phyloP scores from a whole-genome alignment of 2,797 vertebrate genomes.

The Anisognathus igniventris region DNA sequence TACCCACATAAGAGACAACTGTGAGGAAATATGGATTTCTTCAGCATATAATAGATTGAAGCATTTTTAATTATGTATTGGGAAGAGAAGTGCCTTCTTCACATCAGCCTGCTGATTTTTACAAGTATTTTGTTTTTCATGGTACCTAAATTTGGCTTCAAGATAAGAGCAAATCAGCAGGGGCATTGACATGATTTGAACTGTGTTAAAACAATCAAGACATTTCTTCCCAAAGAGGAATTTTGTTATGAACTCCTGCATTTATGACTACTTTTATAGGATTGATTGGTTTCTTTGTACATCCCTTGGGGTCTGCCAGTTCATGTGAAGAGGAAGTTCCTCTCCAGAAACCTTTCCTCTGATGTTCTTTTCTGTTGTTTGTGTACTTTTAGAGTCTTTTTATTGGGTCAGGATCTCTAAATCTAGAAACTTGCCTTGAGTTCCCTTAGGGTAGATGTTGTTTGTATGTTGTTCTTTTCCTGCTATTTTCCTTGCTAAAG shows the following conservation, averaged over 20 bases:
- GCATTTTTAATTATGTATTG: background rate
- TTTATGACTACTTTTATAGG: background rate
- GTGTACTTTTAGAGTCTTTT: background rate
- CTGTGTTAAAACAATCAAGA: background rate
- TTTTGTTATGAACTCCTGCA: background rate
- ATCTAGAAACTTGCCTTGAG: background rate
- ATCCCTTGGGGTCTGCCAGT: background rate
- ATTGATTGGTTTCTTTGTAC: background rate
- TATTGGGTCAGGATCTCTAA: background rate
- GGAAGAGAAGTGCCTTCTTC: background rate
- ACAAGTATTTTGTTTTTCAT: background rate
- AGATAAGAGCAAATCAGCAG: background rate
- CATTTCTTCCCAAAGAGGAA: background rate
- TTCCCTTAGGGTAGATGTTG: background rate
- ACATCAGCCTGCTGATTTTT: background rate
- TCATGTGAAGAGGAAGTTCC: background rate
- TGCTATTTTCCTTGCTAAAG: background rate
- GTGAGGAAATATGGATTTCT: background rate
- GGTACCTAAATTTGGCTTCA: background rate
- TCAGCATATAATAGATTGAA: background rate
- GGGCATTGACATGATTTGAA: background rate
- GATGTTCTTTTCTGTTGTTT: background rate
- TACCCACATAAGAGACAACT: background rate
- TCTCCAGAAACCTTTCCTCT: background rate
- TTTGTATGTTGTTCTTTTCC: rapidly evolving